Evolutionary conservation across 1,140 invertebrate species (phyloP).

Genomic region (Sycophaga agraensis): DNA sequence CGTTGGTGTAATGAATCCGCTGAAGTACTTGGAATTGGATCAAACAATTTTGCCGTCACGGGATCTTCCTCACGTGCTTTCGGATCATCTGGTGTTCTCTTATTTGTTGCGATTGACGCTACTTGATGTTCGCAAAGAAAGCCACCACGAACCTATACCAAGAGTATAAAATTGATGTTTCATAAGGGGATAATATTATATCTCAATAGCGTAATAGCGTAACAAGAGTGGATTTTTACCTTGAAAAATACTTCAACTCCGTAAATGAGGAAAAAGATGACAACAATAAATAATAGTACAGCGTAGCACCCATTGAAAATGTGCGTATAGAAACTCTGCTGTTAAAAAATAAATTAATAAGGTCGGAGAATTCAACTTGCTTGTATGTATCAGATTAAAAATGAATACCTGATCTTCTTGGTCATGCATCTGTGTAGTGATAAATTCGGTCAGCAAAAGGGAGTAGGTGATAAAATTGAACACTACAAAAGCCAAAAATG

Average conservation of each 20-base stretch:
- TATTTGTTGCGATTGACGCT: constrained; percentile 60
- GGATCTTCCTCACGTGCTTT: constrained; percentile 46
- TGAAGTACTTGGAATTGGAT: constrained; percentile 48
- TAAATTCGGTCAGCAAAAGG: constrained; percentile 78
- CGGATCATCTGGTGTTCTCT: constrained; percentile 40
- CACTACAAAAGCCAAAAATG: constrained; percentile 85
- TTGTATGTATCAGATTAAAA: not conserved
- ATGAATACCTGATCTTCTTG: constrained; percentile 61
- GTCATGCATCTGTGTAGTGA: constrained; percentile 69
- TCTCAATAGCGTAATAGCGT: constrained; percentile 7
- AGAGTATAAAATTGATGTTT: constrained; percentile 6
- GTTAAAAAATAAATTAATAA: constrained; percentile 27
- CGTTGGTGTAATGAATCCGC: constrained; percentile 50
- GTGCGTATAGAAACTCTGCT: constrained; percentile 75
- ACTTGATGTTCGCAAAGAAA: constrained; percentile 64
- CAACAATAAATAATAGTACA: constrained; percentile 84
- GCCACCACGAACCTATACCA: constrained; percentile 64
- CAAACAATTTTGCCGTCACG: constrained; percentile 50
- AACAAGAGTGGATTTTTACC: constrained; percentile 62
- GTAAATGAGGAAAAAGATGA: constrained; percentile 92
- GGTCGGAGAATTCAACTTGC: too few species aligned
- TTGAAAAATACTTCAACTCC: constrained; percentile 94
- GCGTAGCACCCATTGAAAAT: constrained; percentile 93
- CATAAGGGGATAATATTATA: not conserved
- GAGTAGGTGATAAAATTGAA: constrained; percentile 90